Conservation (phyloP, 2,888 invertebrate genomes). For the Margaritifera margaritifera region DNA sequence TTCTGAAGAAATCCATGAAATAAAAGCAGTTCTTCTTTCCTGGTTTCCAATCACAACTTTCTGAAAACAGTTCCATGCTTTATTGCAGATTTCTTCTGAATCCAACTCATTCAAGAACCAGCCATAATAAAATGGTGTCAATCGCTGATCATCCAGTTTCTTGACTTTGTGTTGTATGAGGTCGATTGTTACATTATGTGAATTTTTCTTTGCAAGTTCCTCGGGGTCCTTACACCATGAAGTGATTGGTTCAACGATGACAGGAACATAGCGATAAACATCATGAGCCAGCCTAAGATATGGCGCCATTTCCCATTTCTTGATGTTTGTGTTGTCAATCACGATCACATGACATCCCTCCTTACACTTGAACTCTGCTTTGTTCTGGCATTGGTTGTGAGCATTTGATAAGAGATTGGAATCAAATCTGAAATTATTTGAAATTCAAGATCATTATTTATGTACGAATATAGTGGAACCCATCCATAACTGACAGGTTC, state of each 20-base stretch:
- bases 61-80: too few relatives aligned
- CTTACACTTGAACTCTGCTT: slow-evolving; percentile 57
- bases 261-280: slow-evolving; percentile 58
- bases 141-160: slow-evolving; percentile 18
- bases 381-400: slow-evolving; percentile 64
- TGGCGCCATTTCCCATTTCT: slow-evolving; percentile 66
- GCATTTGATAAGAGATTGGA: slow-evolving; percentile 57
- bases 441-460: too few relatives aligned
- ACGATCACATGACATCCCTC: slow-evolving; percentile 55
- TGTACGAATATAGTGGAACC: too few relatives aligned
- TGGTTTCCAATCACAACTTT: too few relatives aligned
- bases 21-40: too few relatives aligned
- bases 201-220: slow-evolving; percentile 57
- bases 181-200: slow-evolving; percentile 59
- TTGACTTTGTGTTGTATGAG: slow-evolving; percentile 34
- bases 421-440: slow-evolving; percentile 51
- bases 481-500: too few relatives aligned
- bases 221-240: slow-evolving; percentile 66
- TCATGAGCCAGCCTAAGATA: slow-evolving; percentile 63
- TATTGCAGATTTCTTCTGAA: slow-evolving; percentile 19
- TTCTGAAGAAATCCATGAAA: too few relatives aligned
- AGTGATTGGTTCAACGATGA: slow-evolving; percentile 69
- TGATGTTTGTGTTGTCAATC: slow-evolving; percentile 72
- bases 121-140: slow-evolving; percentile 65
- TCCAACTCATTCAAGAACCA: slow-evolving; percentile 63